These are phyloP conservation scores for Lateolabrax maculatus DNA, from an alignment of 2,797 vertebrate species.

Conservation along the genomic window DNA sequence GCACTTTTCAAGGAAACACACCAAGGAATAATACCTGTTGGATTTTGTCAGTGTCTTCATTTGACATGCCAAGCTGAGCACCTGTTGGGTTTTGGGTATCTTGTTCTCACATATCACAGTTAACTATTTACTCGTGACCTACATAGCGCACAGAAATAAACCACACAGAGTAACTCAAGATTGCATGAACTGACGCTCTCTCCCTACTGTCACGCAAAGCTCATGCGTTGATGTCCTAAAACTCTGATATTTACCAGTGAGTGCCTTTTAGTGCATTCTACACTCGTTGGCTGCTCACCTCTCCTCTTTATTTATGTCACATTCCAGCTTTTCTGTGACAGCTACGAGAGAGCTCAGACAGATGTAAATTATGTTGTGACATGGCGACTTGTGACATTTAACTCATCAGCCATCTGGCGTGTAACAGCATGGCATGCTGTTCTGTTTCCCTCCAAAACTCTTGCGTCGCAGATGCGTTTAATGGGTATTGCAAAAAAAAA, in stretches of 20 bases:
- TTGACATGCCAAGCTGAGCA: conserved; percentile 46
- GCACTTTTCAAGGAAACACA: conserved; percentile 14
- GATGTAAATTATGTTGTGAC: conserved; percentile 57
- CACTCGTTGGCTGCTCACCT: neutral
- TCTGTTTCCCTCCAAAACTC: conserved; percentile 37
- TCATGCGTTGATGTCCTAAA: neutral
- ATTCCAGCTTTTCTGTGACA: conserved; percentile 1
- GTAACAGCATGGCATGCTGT: conserved; percentile 23
- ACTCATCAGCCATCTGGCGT: conserved; percentile 44
- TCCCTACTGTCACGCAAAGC: conserved; percentile 30
- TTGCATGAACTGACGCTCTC: conserved; percentile 3
- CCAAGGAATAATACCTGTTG: neutral
- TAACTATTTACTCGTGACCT: conserved; percentile 77
- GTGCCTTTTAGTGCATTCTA: neutral
- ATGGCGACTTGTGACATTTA: conserved; percentile 57
- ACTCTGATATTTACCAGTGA: neutral
- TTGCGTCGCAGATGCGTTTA: conserved; percentile 13
- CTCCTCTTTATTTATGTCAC: conserved; percentile 17
- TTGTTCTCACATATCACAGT: conserved; percentile 58
- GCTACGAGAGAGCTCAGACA: conserved; percentile 13
- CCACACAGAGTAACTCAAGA: conserved; percentile 17
- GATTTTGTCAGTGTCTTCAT: conserved; percentile 30
- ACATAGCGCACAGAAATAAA: conserved; percentile 67
- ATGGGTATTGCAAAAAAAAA: neutral
- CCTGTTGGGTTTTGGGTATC: conserved; percentile 63